Conservation (phyloP, 2,113 vertebrate species). For the Mobula birostris region DNA sequence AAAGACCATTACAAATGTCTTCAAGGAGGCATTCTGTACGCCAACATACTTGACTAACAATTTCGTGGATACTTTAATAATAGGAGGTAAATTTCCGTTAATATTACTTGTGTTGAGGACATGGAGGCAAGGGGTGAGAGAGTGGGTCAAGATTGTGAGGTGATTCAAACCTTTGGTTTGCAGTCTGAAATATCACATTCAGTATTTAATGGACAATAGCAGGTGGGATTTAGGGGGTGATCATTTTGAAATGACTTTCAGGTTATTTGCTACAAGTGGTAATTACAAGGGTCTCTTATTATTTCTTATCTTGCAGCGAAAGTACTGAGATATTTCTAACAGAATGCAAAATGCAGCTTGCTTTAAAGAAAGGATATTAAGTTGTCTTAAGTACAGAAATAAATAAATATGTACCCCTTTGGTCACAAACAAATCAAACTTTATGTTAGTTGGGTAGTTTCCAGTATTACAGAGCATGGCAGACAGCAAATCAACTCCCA, state of each 20-base stretch:
- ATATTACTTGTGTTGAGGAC: too few species aligned
- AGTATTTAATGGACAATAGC: not conserved
- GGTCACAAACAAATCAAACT: slow-evolving; percentile 17
- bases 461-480: slow-evolving; percentile 32
- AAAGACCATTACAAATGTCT: not conserved
- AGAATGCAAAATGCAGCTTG: not conserved
- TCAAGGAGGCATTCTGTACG: not conserved
- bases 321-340: not conserved
- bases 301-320: not conserved
- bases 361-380: not conserved
- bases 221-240: not conserved
- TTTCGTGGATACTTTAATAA: not conserved
- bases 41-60: not conserved
- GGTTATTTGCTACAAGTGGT: not conserved
- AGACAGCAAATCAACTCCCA: slow-evolving; percentile 35
- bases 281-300: not conserved
- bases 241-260: not conserved
- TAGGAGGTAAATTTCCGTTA: too few species aligned
- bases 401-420: not conserved
- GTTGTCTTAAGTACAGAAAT: not conserved
- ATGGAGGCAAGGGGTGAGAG: not conserved
- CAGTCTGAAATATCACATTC: too few species aligned
- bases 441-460: slow-evolving; percentile 30
- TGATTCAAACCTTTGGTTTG: not conserved
- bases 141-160: not conserved